Evolutionary conservation across 2,113 vertebrate genomes (phyloP).

Genomic region (Scomber colias): DNA sequence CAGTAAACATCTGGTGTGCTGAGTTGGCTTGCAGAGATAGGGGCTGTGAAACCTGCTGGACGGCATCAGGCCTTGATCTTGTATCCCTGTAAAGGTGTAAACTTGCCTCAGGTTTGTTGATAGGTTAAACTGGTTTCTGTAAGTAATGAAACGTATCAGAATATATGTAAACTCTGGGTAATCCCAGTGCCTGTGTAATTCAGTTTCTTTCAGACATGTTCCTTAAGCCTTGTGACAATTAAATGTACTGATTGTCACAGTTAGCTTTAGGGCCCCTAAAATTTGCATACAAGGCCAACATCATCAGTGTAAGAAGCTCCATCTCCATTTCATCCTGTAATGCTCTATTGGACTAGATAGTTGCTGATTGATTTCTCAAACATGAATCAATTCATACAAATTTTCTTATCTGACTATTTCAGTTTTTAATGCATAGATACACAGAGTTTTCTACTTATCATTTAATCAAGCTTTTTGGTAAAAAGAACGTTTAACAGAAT

Average conservation of each 20-base stretch:
- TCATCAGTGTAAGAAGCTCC: too few species aligned
- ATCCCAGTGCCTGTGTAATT: not conserved
- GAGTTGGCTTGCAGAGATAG: not conserved
- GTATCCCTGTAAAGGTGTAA: constrained; percentile 7
- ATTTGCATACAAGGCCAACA: too few species aligned
- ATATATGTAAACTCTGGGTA: not conserved
- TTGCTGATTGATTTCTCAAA: not conserved
- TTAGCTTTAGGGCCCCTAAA: too few species aligned
- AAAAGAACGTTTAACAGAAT: not conserved
- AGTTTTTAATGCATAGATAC: too few species aligned
- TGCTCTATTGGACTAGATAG: not conserved
- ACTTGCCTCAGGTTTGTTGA: constrained; percentile 26
- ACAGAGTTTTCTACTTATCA: too few species aligned
- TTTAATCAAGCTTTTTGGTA: too few species aligned
- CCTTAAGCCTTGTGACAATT: not conserved
- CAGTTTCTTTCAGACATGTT: not conserved
- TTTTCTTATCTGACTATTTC: too few species aligned
- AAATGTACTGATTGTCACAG: too few species aligned
- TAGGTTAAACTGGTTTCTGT: constrained; percentile 10
- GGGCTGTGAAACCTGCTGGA: constrained; percentile 14
- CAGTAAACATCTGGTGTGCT: not conserved
- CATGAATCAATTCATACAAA: not conserved
- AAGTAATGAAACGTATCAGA: constrained; percentile 4
- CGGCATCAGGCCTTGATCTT: constrained; percentile 29
- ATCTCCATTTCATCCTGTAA: not conserved